Conservation (phyloP, 2,113 vertebrate species). For the Dicerorhinus sumatrensis region DNA sequence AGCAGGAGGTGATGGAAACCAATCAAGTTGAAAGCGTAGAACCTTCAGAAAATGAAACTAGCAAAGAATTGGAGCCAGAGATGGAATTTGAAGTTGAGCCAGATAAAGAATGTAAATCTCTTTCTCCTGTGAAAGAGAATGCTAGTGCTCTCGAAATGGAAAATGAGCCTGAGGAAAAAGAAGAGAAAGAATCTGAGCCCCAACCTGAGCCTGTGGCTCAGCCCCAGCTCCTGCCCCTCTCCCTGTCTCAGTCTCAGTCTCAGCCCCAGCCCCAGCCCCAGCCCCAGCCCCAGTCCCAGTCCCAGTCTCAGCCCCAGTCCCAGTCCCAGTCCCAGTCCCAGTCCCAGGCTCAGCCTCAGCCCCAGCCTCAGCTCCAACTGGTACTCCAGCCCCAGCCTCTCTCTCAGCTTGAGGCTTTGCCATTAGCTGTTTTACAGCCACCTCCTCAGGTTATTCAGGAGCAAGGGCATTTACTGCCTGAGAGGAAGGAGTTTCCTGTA, state of each 20-base stretch:
- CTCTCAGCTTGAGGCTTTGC: conserved; percentile 80
- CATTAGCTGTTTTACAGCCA: conserved; percentile 77
- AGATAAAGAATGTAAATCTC: conserved; percentile 82
- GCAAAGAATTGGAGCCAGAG: conserved; percentile 86
- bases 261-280: conserved; percentile 22
- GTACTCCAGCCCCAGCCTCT: conserved; percentile 71
- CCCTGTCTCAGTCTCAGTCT: not conserved
- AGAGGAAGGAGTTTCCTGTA: conserved; percentile 84
- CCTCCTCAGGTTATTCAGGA: conserved; percentile 85
- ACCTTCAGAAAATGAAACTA: conserved; percentile 88
- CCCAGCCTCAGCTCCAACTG: conserved; percentile 43
- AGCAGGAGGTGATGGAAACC: conserved; percentile 87
- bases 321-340: conserved; percentile 76
- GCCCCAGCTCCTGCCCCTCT: conserved; percentile 66
- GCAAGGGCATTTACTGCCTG: conserved; percentile 80
- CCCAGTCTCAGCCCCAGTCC: conserved; percentile 58
- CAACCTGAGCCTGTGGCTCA: conserved; percentile 79
- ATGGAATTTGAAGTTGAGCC: conserved; percentile 85
- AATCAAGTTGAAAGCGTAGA: conserved; percentile 87
- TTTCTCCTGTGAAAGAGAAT: conserved; percentile 86
- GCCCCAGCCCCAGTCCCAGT: not conserved
- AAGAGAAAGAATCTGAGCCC: conserved; percentile 84
- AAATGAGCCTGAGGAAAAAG: conserved; percentile 84
- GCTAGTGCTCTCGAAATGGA: conserved; percentile 83
- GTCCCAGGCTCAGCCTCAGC: conserved; percentile 53